These are phyloP conservation scores for Trissolcus brochymenae DNA, from an alignment of 2,888 invertebrate species.

Conservation along the genomic window DNA sequence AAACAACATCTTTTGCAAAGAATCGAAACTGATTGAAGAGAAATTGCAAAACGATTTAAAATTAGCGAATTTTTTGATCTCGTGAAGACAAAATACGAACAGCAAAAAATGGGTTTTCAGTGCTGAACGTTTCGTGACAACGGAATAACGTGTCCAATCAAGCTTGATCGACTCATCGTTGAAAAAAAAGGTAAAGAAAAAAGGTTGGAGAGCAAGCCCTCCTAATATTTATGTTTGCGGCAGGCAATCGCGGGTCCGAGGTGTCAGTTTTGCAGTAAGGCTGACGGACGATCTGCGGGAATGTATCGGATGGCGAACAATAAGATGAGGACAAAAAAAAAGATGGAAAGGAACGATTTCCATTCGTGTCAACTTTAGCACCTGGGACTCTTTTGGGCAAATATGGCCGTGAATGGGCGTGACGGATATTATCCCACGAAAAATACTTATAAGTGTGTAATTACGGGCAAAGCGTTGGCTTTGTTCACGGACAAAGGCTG, in stretches of 20 bases:
- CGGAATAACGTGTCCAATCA: constrained; percentile 29
- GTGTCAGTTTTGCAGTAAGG: constrained; percentile 42
- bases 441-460: constrained; percentile 42
- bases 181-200: background rate
- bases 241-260: background rate
- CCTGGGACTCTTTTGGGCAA: constrained; percentile 63
- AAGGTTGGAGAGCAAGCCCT: background rate
- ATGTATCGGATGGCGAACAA: constrained; percentile 40
- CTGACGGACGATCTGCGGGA: constrained; percentile 33
- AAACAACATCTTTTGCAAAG: too few relatives aligned
- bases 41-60: too few relatives aligned
- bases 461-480: constrained; percentile 34
- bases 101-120: too few relatives aligned
- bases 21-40: too few relatives aligned
- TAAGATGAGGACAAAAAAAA: constrained; percentile 19
- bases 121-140: background rate
- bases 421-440: constrained; percentile 59
- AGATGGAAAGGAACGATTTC: constrained; percentile 41
- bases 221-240: constrained; percentile 5
- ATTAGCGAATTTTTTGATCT: background rate
- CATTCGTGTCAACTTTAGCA: constrained; percentile 56
- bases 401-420: constrained; percentile 67
- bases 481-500: constrained; percentile 34
- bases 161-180: constrained; percentile 23
- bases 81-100: too few relatives aligned